These are phyloP conservation scores for Penaeus vannamei DNA, from an alignment of 1,140 invertebrate genomes.

Conservation along the genomic window DNA sequence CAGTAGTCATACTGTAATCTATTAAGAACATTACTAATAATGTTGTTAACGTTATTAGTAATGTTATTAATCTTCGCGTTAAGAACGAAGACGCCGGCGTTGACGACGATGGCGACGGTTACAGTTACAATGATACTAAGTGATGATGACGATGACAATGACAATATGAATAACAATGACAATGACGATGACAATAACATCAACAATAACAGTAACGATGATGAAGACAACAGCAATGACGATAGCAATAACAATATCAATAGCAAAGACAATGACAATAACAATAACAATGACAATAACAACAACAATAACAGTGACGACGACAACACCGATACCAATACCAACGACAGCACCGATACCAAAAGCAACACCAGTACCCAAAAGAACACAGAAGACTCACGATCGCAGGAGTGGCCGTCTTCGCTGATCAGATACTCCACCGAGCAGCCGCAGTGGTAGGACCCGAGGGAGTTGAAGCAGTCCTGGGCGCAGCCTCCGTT, in stretches of 20 bases:
- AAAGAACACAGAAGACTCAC: slow-evolving; percentile 41
- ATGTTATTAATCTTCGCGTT: too few relatives aligned
- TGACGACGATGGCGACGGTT: neutral
- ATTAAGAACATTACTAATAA: too few relatives aligned
- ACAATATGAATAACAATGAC: neutral
- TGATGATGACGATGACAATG: neutral
- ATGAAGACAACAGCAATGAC: neutral
- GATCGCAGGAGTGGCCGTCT: slow-evolving; percentile 69
- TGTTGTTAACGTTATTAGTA: too few relatives aligned
- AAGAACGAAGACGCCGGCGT: neutral
- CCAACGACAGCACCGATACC: too few relatives aligned
- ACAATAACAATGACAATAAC: too few relatives aligned
- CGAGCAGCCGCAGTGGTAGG: slow-evolving; percentile 76
- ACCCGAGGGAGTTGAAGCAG: slow-evolving; percentile 73
- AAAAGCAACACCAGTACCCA: too few relatives aligned
- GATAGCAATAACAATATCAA: neutral
- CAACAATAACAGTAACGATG: too few relatives aligned
- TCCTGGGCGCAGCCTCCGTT: slow-evolving; percentile 70
- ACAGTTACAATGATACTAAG: neutral
- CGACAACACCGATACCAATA: too few relatives aligned
- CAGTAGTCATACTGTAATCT: too few relatives aligned
- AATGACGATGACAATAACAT: too few relatives aligned
- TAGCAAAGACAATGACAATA: too few relatives aligned
- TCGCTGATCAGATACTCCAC: slow-evolving; percentile 67
- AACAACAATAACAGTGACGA: too few relatives aligned